A percentile compares a stretch with the other conserved stretches of the same genome.
These are phyloP conservation scores for Numenius arquata DNA, from an alignment of 2,113 vertebrate species.

Conservation along the genomic window DNA sequence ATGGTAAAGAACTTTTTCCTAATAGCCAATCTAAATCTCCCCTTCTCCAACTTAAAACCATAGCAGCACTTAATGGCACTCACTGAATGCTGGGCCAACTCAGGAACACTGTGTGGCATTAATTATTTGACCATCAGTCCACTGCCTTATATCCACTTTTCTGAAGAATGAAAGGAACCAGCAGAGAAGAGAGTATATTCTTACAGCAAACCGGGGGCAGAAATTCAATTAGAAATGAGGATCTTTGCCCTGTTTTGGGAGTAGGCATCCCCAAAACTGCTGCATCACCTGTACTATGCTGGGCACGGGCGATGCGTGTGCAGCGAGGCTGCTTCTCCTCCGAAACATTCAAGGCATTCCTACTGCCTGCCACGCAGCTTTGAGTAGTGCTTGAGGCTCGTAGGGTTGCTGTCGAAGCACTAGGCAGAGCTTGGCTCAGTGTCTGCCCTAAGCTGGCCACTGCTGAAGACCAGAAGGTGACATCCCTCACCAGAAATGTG, in stretches of 20 bases:
- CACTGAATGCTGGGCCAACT: background rate
- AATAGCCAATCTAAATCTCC: too few relatives aligned
- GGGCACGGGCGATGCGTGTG: rapidly evolving
- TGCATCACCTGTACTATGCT: background rate
- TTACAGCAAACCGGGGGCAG: background rate
- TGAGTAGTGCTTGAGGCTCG: rapidly evolving
- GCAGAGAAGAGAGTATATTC: background rate
- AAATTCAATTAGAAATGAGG: background rate
- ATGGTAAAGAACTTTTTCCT: too few relatives aligned
- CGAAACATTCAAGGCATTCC: background rate
- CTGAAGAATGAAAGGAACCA: background rate
- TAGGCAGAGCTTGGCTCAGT: background rate
- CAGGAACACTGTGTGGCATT: background rate
- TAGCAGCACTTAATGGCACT: background rate
- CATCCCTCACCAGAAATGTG: background rate
- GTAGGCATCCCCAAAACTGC: background rate
- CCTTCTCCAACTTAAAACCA: too few relatives aligned
- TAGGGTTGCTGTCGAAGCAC: background rate
- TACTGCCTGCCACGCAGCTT: background rate
- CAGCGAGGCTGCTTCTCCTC: background rate
- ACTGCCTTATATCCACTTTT: background rate
- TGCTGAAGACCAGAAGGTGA: background rate
- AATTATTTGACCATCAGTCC: background rate
- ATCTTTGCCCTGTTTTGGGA: background rate
- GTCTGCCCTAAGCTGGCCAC: background rate